Evolutionary conservation across 2,888 invertebrate genomes (phyloP).

Genomic region (Chromoteleia sp.): DNA sequence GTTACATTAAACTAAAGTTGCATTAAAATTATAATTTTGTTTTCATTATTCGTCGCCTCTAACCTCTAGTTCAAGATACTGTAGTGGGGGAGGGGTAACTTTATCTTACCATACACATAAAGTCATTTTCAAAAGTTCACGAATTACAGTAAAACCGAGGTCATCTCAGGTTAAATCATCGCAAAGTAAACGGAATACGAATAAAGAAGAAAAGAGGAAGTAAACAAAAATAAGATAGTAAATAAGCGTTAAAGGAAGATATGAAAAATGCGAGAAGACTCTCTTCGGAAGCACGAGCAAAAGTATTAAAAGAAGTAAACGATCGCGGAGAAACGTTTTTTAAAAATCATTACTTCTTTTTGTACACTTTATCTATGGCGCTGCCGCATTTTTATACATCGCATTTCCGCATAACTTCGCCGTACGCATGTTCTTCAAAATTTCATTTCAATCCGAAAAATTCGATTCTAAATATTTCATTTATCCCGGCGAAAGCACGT

Average conservation of each 20-base stretch:
- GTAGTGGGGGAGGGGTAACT: not conserved
- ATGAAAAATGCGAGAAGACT: not conserved
- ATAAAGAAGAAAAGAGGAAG: slow-evolving; percentile 44
- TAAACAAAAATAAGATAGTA: slow-evolving; percentile 48
- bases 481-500: not conserved
- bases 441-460: slow-evolving; percentile 22
- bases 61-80: not conserved
- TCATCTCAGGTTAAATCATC: slow-evolving; percentile 55
- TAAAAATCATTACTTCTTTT: not conserved
- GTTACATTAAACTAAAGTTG: too few species aligned
- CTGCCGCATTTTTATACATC: not conserved
- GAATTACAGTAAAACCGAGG: slow-evolving; percentile 36
- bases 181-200: slow-evolving; percentile 58
- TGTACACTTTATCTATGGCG: not conserved
- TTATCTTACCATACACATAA: slow-evolving; percentile 22
- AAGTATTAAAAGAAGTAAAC: too few species aligned
- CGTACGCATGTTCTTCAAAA: not conserved
- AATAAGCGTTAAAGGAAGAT: slow-evolving; percentile 41
- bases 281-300: not conserved
- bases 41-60: slow-evolving; percentile 6
- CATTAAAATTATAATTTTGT: not conserved
- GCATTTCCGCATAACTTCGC: too few species aligned
- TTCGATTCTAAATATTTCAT: slow-evolving; percentile 7
- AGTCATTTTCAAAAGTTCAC: slow-evolving; percentile 49
- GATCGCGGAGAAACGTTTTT: not conserved